Evolutionary conservation across 2,113 vertebrate genomes (phyloP).

Genomic region (Lutjanus erythropterus): DNA sequence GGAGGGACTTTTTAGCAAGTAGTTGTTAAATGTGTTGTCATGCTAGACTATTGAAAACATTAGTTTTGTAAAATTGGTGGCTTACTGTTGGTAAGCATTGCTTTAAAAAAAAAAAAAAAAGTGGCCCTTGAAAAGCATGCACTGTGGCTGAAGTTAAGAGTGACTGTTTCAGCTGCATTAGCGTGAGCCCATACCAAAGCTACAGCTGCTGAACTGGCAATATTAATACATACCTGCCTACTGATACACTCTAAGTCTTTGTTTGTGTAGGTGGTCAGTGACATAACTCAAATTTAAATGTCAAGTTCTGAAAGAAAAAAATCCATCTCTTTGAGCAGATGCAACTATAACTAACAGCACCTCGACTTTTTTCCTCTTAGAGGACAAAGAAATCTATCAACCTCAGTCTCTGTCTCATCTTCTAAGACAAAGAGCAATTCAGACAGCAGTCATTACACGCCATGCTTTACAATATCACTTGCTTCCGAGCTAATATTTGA

Average conservation of each 20-base stretch:
- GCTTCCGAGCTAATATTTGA: neutral
- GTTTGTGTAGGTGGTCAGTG: slow-evolving; percentile 1
- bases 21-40: neutral
- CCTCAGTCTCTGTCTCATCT: slow-evolving; percentile 2
- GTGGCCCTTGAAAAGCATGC: no score
- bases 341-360: neutral
- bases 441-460: neutral
- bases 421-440: neutral
- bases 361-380: neutral
- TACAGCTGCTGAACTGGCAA: neutral
- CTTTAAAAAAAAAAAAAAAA: no score
- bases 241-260: neutral
- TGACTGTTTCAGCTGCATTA: no score
- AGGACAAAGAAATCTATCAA: neutral
- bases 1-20: no score
- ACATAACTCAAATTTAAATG: slow-evolving; percentile 35
- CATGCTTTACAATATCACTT: neutral
- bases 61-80: no score
- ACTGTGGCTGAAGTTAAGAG: no score
- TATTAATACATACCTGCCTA: neutral
- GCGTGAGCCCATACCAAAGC: no score
- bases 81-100: neutral
- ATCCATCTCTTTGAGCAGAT: no score
- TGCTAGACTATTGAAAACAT: neutral
- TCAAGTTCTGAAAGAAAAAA: slow-evolving; percentile 35